These are phyloP conservation scores for Ormyrus nitidulus DNA, from an alignment of 2,888 invertebrate genomes.

Conservation along the genomic window DNA sequence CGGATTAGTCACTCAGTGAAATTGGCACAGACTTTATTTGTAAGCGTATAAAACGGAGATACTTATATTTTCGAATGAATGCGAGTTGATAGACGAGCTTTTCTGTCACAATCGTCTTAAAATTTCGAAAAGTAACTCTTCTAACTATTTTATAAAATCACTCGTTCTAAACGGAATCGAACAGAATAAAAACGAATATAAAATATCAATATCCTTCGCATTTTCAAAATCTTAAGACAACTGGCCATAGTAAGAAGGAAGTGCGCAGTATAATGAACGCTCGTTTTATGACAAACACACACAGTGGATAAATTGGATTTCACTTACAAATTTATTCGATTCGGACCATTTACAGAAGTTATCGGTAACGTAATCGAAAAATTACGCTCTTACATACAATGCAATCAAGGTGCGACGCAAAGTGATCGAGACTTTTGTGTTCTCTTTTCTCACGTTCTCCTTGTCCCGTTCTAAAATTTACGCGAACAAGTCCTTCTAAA, in stretches of 20 bases:
- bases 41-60: constrained; percentile 55
- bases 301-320: constrained; percentile 52
- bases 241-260: constrained; percentile 49
- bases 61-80: constrained; percentile 53
- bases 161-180: not conserved
- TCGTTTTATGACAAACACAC: constrained; percentile 53
- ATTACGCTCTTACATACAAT: constrained; percentile 55
- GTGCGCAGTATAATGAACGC: constrained; percentile 44
- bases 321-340: constrained; percentile 58
- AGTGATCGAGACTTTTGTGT: constrained; percentile 29
- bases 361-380: constrained; percentile 55
- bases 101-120: constrained; percentile 36
- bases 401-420: constrained; percentile 50
- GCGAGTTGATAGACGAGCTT: constrained; percentile 55
- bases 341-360: constrained; percentile 56
- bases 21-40: constrained; percentile 56
- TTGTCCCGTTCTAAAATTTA: constrained; percentile 26
- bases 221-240: constrained; percentile 49
- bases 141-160: constrained; percentile 2
- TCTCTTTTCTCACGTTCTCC: constrained; percentile 14
- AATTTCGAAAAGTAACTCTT: constrained; percentile 40
- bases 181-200: not conserved
- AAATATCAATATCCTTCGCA: not conserved
- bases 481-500: constrained; percentile 26
- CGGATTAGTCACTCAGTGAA: constrained; percentile 54